Conservation (phyloP, 1,140 invertebrate species). For the Augochlora pura region DNA sequence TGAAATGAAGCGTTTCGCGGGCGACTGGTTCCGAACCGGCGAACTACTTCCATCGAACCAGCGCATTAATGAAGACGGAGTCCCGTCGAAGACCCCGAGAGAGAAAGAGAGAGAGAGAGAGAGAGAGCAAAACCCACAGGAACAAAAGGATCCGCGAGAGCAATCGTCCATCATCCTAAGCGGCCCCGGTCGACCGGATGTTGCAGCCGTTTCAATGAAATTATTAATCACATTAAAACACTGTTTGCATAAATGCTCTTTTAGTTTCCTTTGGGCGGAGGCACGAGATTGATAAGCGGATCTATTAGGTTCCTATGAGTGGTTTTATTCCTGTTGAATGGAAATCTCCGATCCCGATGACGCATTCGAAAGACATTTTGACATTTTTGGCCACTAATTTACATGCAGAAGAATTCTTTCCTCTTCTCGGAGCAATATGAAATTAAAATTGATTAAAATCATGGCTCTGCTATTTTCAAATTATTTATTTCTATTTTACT, state of each 20-base stretch:
- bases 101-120: no score
- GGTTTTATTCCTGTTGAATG: no score
- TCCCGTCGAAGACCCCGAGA: background rate
- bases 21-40: constrained; percentile 19
- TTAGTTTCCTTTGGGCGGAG: background rate
- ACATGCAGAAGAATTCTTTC: no score
- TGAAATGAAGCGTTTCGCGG: constrained; percentile 26
- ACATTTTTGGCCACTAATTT: no score
- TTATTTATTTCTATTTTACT: no score
- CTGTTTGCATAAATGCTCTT: background rate
- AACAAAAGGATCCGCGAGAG: background rate
- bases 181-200: background rate
- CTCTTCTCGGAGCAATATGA: no score
- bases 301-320: background rate
- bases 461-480: no score
- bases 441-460: no score
- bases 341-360: no score
- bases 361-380: no score
- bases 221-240: background rate
- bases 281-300: background rate
- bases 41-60: constrained; percentile 22
- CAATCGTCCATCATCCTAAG: background rate
- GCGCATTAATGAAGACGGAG: constrained; percentile 32
- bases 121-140: background rate
- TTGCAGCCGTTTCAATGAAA: background rate